These are phyloP conservation scores for Rhyacophila evoluta DNA, from an alignment of 2,888 invertebrate genomes.

Conservation along the genomic window DNA sequence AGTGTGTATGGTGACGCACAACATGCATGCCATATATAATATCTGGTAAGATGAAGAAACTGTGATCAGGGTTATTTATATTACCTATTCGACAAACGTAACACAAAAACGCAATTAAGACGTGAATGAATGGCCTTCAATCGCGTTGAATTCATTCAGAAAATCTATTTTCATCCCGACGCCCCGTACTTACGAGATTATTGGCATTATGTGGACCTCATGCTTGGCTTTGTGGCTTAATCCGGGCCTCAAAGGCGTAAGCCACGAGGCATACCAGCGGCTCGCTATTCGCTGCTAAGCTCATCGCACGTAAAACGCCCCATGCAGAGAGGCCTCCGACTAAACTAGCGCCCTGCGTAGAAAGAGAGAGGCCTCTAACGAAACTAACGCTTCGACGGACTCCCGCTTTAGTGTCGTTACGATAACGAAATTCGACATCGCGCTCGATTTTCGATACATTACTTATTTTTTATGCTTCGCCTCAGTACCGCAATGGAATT, in stretches of 20 bases:
- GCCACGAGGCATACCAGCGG: background rate
- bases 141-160: background rate
- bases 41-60: too few relatives aligned
- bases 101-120: background rate
- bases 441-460: background rate
- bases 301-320: background rate
- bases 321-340: background rate
- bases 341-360: too few relatives aligned
- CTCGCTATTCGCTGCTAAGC: background rate
- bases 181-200: background rate
- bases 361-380: background rate
- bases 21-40: too few relatives aligned
- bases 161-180: background rate
- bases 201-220: slow-evolving; percentile 3
- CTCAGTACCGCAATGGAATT: background rate
- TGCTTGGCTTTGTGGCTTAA: slow-evolving; percentile 7
- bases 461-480: background rate
- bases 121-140: background rate
- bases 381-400: background rate
- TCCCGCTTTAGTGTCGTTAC: background rate
- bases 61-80: too few relatives aligned
- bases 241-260: background rate
- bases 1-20: too few relatives aligned
- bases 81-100: background rate
- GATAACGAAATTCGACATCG: slow-evolving; percentile 11